Percentiles rank a stretch among this genome's conserved stretches.
These are phyloP conservation scores for Arrhopalites spinosus DNA, from an alignment of 2,888 invertebrate genomes.

Conservation along the genomic window DNA sequence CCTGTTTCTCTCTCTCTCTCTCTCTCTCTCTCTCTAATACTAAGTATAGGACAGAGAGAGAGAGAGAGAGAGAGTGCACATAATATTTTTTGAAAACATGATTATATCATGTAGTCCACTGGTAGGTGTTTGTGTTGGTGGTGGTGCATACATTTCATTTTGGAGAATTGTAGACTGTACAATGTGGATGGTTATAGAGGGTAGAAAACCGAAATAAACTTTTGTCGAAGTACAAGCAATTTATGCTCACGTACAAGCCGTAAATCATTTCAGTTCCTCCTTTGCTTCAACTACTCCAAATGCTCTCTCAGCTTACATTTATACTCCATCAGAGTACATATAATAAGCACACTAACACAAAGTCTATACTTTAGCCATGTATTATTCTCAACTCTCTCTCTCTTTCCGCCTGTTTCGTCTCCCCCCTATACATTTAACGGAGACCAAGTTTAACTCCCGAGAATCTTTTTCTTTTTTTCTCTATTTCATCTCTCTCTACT, in stretches of 20 bases:
- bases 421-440: constrained; percentile 9
- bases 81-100: too few relatives aligned
- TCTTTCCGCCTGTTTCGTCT: neutral
- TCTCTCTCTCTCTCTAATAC: neutral
- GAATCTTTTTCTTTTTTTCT: constrained; percentile 8
- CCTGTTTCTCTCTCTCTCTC: neutral
- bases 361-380: neutral
- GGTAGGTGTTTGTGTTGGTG: neutral
- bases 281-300: constrained; percentile 35
- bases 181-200: neutral
- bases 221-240: constrained; percentile 48
- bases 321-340: neutral
- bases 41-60: too few relatives aligned
- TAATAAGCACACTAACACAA: neutral
- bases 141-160: neutral
- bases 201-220: constrained; percentile 36
- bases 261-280: constrained; percentile 53
- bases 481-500: neutral
- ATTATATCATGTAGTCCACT: too few relatives aligned
- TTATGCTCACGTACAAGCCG: constrained; percentile 54
- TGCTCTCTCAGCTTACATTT: neutral
- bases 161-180: neutral
- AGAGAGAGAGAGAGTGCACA: too few relatives aligned
- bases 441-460: constrained; percentile 21
- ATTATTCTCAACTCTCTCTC: neutral